Conservation (phyloP, 2,113 vertebrate genomes). For the Athene noctua region DNA sequence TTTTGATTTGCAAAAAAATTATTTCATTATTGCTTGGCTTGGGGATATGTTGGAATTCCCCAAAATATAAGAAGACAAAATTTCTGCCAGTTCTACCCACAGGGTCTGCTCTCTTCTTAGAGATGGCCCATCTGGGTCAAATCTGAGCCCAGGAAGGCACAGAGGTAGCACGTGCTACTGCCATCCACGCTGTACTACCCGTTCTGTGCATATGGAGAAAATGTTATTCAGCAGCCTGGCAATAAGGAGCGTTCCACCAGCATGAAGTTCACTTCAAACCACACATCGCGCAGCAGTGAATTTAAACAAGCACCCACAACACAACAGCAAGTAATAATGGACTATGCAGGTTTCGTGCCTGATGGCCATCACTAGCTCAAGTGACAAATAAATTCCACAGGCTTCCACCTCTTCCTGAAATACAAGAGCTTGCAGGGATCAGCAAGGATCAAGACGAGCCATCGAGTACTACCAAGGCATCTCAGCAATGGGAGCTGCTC, state of each 20-base stretch:
- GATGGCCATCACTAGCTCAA: conserved; percentile 50
- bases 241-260: neutral
- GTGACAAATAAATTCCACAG: conserved; percentile 63
- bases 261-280: neutral
- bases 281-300: neutral
- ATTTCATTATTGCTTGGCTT: neutral
- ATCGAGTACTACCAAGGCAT: neutral
- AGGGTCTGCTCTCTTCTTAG: neutral
- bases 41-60: neutral
- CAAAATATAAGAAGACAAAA: neutral
- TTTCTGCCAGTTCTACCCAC: neutral
- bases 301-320: neutral
- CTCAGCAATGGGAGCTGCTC: conserved; percentile 23
- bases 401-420: conserved; percentile 57
- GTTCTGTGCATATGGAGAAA: neutral
- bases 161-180: neutral
- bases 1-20: neutral
- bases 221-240: neutral
- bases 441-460: conserved; percentile 45
- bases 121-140: neutral
- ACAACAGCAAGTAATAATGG: neutral
- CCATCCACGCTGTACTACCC: neutral
- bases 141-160: neutral
- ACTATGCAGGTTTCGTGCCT: conserved; percentile 40
- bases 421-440: conserved; percentile 40